phyloP scores from a whole-genome alignment of 2,113 vertebrate genomes.

The Empidonax traillii region DNA sequence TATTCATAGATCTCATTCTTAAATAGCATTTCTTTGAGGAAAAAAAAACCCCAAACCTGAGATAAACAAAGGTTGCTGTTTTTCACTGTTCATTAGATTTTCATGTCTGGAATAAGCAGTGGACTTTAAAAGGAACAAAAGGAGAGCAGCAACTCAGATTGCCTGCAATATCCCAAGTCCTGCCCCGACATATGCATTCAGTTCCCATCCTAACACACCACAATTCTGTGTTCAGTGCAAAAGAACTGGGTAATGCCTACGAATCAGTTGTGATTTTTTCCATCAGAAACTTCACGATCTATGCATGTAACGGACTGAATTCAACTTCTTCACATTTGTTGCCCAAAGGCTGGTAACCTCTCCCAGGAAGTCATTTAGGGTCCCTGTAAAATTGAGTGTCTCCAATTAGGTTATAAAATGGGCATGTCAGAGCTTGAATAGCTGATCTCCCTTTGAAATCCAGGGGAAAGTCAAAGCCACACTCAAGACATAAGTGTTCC shows the following conservation, averaged over 20 bases:
- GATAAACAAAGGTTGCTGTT: neutral
- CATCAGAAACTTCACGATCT: neutral
- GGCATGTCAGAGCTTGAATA: neutral
- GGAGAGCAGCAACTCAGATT: neutral
- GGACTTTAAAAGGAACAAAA: neutral
- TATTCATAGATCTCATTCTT: slow-evolving; percentile 13
- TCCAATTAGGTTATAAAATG: neutral
- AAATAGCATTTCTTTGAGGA: neutral
- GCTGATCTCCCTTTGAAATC: neutral
- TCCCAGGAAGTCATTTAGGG: neutral
- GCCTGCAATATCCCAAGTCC: neutral
- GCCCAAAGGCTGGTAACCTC: neutral
- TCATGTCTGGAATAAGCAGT: neutral
- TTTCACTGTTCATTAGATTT: slow-evolving; percentile 29
- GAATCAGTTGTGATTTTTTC: neutral
- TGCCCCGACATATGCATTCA: neutral
- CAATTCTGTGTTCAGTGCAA: fast-evolving
- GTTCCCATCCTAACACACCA: neutral
- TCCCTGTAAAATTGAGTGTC: neutral
- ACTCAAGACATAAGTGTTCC: neutral
- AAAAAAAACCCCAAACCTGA: neutral
- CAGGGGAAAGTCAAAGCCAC: neutral
- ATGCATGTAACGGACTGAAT: neutral
- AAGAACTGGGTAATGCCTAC: neutral
- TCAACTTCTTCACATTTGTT: neutral